phyloP scores from a whole-genome alignment of 2,888 invertebrate species.

The Thecophora atra region DNA sequence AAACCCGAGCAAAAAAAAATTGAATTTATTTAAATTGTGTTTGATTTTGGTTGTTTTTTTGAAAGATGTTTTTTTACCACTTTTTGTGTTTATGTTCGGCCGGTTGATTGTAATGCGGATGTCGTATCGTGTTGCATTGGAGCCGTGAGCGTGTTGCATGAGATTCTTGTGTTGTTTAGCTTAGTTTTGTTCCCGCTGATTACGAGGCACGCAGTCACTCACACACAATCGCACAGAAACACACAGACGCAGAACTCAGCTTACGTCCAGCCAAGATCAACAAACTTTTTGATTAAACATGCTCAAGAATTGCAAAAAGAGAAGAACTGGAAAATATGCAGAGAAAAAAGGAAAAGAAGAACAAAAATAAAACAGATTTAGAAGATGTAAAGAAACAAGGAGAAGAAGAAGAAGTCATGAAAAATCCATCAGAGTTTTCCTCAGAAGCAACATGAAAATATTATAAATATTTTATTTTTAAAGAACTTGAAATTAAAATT shows the following conservation, averaged over 20 bases:
- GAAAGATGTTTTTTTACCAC: not conserved
- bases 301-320: not conserved
- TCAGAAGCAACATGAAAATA: no score
- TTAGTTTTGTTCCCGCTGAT: slow-evolving; percentile 38
- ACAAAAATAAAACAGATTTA: no score
- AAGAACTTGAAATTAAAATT: no score
- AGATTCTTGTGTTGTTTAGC: slow-evolving; percentile 16
- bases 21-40: slow-evolving; percentile 9
- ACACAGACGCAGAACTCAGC: not conserved
- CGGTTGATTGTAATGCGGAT: slow-evolving; percentile 35
- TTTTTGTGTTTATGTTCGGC: not conserved
- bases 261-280: not conserved
- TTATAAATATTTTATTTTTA: no score
- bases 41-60: slow-evolving; percentile 12
- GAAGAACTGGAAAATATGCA: not conserved
- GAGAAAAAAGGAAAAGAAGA: no score
- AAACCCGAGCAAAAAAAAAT: slow-evolving; percentile 3
- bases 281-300: not conserved
- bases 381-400: no score
- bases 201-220: slow-evolving; percentile 32
- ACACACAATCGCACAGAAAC: not conserved
- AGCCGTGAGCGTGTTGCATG: slow-evolving; percentile 19
- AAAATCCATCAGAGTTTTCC: no score
- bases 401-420: no score
- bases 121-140: slow-evolving; percentile 16